phyloP scores from a whole-genome alignment of 2,797 vertebrate genomes.

The Gymnothorax reevesii region DNA sequence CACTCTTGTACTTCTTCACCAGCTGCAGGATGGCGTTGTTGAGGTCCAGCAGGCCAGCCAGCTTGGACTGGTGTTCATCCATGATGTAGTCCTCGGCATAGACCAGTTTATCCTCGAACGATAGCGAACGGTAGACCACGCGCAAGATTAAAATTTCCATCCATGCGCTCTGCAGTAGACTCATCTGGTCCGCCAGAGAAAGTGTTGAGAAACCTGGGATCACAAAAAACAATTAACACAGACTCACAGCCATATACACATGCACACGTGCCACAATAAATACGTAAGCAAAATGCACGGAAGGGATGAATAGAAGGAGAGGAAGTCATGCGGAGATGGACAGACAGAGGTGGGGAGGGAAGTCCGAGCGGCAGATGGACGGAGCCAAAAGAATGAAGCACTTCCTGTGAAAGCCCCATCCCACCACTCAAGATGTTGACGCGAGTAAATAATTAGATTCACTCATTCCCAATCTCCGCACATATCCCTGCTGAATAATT shows the following conservation, averaged over 20 bases:
- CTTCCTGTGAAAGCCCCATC: slow-evolving; percentile 75
- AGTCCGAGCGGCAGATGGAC: slow-evolving; percentile 75
- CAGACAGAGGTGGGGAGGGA: slow-evolving; percentile 46
- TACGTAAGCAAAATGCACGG: slow-evolving; percentile 43
- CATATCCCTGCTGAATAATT: slow-evolving; percentile 95
- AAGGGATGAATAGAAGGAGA: slow-evolving; percentile 49
- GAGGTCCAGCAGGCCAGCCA: slow-evolving; percentile 95
- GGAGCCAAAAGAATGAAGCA: slow-evolving; percentile 74
- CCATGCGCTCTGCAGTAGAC: slow-evolving; percentile 98
- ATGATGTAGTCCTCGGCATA: slow-evolving; percentile 99
- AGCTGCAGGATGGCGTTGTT: slow-evolving; percentile 98
- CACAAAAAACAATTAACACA: slow-evolving; percentile 32
- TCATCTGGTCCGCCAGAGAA: slow-evolving; percentile 99
- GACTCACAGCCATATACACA: slow-evolving; percentile 1
- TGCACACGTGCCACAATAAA: not conserved
- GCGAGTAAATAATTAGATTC: slow-evolving; percentile 94
- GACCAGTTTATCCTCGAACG: slow-evolving; percentile 97
- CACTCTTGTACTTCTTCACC: slow-evolving; percentile 96
- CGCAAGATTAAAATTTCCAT: slow-evolving; percentile 99
- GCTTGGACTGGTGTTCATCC: slow-evolving; percentile 98
- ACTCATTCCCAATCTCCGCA: slow-evolving; percentile 91
- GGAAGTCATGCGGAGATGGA: slow-evolving; percentile 51
- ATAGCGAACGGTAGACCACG: slow-evolving; percentile 95
- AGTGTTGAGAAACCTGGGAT: slow-evolving; percentile 93
- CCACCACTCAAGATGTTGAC: slow-evolving; percentile 78